Evolutionary conservation across 1,140 invertebrate genomes (phyloP).

Genomic region (Vanessa tameamea): DNA sequence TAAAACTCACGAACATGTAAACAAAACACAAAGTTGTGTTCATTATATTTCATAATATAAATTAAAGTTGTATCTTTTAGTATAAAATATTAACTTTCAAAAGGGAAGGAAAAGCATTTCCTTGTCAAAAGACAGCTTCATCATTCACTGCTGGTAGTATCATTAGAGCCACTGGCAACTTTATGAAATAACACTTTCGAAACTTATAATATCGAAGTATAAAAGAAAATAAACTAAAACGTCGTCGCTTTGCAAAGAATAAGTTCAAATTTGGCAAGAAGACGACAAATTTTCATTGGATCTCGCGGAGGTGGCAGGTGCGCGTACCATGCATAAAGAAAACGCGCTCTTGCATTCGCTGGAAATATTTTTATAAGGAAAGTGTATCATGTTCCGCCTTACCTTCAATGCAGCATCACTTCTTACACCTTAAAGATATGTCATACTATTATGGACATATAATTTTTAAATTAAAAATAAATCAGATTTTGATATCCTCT

Average conservation of each 20-base stretch:
- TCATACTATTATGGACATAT: neutral
- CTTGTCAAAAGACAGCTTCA: conserved; percentile 23
- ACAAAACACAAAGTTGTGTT: no score
- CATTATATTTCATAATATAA: neutral
- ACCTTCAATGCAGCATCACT: conserved; percentile 15
- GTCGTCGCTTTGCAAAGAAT: conserved; percentile 53
- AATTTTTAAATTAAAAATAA: no score
- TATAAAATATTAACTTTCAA: conserved; percentile 15
- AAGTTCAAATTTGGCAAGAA: conserved; percentile 65
- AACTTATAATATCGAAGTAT: conserved; percentile 50
- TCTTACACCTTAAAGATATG: conserved; percentile 17
- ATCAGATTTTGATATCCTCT: no score
- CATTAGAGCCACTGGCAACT: conserved; percentile 45
- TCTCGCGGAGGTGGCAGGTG: conserved; percentile 56
- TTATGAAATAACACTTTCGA: conserved; percentile 43
- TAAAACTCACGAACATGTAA: no score
- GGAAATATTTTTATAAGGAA: conserved; percentile 61
- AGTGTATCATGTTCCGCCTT: conserved; percentile 46
- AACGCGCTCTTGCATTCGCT: conserved; percentile 46
- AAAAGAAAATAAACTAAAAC: conserved; percentile 45
- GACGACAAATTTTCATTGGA: conserved; percentile 68
- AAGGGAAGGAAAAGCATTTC: conserved; percentile 8
- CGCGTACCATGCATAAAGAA: conserved; percentile 61
- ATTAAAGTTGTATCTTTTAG: neutral
- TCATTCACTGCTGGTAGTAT: conserved; percentile 38